A percentile compares a stretch with the other conserved stretches of the same genome.
Conservation (phyloP, 2,113 vertebrate species). For the Misgurnus mizolepis region DNA sequence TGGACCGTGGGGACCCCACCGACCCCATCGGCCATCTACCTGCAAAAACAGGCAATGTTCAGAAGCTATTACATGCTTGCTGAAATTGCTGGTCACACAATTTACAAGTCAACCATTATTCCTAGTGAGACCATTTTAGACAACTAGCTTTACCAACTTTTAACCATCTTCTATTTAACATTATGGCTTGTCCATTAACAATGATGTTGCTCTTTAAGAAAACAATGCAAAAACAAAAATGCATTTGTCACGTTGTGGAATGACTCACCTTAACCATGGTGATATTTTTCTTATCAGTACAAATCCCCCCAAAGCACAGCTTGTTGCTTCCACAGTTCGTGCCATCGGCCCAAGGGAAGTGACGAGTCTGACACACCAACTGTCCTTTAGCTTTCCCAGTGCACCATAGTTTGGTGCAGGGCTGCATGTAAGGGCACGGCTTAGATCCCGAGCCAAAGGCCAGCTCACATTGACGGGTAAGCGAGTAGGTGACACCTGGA, state of each 20-base stretch:
- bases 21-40: conserved; percentile 94
- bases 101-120: not conserved
- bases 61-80: not conserved
- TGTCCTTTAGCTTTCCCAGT: conserved; percentile 90
- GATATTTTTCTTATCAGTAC: conserved; percentile 76
- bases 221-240: not conserved
- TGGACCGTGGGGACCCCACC: conserved; percentile 84
- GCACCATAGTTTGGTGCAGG: conserved; percentile 94
- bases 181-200: not conserved
- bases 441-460: conserved; percentile 91
- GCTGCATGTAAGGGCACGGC: conserved; percentile 94
- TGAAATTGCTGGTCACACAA: not conserved
- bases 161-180: no score
- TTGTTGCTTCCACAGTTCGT: conserved; percentile 84
- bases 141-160: no score
- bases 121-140: no score
- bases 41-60: conserved; percentile 56
- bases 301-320: conserved; percentile 85
- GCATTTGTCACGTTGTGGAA: not conserved
- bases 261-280: conserved; percentile 79
- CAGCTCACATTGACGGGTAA: conserved; percentile 92
- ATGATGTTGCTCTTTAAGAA: not conserved
- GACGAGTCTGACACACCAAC: conserved; percentile 93
- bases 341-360: conserved; percentile 98
- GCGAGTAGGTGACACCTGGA: conserved; percentile 82